A percentile compares a stretch with the other conserved stretches of the same genome.
These are phyloP conservation scores for Beaufortia kweichowensis DNA, from an alignment of 2,113 vertebrate genomes.

Conservation along the genomic window DNA sequence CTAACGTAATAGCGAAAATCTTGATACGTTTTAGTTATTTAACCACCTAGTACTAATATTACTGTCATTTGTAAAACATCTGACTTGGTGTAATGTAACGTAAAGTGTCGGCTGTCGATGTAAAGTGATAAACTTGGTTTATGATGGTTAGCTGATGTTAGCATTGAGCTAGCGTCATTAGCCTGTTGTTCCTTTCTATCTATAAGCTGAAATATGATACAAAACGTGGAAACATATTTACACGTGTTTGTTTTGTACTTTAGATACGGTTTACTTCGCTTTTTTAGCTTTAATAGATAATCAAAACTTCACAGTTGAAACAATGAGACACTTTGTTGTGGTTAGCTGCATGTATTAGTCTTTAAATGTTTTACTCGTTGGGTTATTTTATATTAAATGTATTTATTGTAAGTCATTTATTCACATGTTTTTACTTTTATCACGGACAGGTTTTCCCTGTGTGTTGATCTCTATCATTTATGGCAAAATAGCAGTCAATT, in stretches of 20 bases:
- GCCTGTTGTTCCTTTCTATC: not conserved
- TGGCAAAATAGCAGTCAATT: no score
- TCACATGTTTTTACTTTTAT: no score
- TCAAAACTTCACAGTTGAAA: no score
- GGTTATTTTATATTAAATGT: no score
- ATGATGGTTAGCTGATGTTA: slow-evolving; percentile 31
- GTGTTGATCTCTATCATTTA: no score
- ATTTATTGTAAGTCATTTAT: no score
- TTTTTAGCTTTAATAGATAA: not conserved
- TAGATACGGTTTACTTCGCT: not conserved
- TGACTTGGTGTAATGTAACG: not conserved
- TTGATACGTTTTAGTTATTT: not conserved
- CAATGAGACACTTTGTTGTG: not conserved
- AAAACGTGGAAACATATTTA: no score
- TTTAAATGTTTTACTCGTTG: not conserved
- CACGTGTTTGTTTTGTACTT: no score
- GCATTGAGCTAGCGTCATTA: slow-evolving; percentile 11
- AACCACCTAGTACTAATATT: not conserved
- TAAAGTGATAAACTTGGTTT: slow-evolving; percentile 12
- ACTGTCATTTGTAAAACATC: not conserved
- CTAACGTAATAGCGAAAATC: not conserved
- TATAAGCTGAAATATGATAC: not conserved
- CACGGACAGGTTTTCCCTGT: no score
- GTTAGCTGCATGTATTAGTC: not conserved
- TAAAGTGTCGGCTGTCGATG: not conserved